Evolutionary conservation across 2,113 vertebrate genomes (phyloP).

Genomic region (Trichechus manatus): DNA sequence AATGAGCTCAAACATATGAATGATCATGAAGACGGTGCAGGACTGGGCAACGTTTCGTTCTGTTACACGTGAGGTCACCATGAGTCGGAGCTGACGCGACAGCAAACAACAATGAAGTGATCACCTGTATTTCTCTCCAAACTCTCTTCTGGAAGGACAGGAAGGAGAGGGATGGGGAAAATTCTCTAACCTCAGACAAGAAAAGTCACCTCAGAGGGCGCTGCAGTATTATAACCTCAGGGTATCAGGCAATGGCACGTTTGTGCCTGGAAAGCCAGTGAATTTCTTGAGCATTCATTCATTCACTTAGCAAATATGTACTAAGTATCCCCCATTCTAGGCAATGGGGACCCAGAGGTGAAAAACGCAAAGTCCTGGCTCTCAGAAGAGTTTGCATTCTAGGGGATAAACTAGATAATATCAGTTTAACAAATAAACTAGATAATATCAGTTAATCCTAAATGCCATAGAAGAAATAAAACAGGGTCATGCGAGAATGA

Average conservation of each 20-base stretch:
- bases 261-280: neutral
- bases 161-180: accelerated
- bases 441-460: neutral
- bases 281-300: neutral
- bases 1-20: neutral
- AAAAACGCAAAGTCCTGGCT: neutral
- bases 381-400: neutral
- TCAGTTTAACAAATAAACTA: neutral
- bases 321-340: neutral
- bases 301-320: neutral
- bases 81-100: neutral
- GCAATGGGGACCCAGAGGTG: neutral
- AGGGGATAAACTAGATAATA: neutral
- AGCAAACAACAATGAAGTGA: neutral
- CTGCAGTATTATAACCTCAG: neutral
- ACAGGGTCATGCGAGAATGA: neutral
- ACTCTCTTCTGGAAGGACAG: neutral
- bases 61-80: neutral
- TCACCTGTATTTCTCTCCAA: constrained; percentile 37
- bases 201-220: neutral
- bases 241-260: neutral
- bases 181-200: constrained; percentile 1
- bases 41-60: neutral
- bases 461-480: neutral
- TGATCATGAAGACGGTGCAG: accelerated